Percentiles rank a stretch among this genome's conserved stretches.
These are phyloP conservation scores for Syngnathus scovelli DNA, from an alignment of 2,113 vertebrate species.

Conservation along the genomic window DNA sequence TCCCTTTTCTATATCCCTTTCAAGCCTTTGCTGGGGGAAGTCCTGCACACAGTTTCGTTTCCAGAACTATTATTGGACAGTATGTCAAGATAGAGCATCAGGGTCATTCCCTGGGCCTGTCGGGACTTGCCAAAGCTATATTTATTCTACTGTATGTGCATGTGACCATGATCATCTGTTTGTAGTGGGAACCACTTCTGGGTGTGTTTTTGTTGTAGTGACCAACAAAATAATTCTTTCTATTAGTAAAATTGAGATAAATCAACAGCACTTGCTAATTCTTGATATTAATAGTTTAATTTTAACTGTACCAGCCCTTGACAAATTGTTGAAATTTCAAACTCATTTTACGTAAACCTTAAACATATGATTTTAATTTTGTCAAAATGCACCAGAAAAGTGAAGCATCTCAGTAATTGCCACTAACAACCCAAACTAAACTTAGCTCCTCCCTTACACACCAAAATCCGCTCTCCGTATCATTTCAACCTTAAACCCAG, in stretches of 20 bases:
- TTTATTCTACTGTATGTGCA: constrained; percentile 12
- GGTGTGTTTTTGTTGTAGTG: neutral
- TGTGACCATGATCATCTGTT: constrained; percentile 12
- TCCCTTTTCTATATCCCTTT: constrained; percentile 30
- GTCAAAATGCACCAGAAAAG: too few relatives aligned
- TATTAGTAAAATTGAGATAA: too few relatives aligned
- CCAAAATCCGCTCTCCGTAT: neutral
- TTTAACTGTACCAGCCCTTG: too few relatives aligned
- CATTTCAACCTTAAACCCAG: neutral
- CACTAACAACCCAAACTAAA: neutral
- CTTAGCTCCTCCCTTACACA: neutral
- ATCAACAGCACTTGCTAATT: too few relatives aligned
- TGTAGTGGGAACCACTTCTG: neutral
- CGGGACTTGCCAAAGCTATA: constrained; percentile 28
- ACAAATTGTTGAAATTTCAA: too few relatives aligned
- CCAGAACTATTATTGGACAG: constrained; percentile 53
- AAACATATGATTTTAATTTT: too few relatives aligned
- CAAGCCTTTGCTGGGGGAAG: constrained; percentile 32
- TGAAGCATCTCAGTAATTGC: too few relatives aligned
- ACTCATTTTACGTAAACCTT: too few relatives aligned
- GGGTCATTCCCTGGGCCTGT: constrained; percentile 50
- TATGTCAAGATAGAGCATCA: constrained; percentile 27
- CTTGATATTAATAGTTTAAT: too few relatives aligned
- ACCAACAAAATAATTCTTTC: too few relatives aligned
- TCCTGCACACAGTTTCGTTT: constrained; percentile 42